These are phyloP conservation scores for Syrrhaptes paradoxus DNA, from an alignment of 2,113 vertebrate genomes.

Conservation along the genomic window DNA sequence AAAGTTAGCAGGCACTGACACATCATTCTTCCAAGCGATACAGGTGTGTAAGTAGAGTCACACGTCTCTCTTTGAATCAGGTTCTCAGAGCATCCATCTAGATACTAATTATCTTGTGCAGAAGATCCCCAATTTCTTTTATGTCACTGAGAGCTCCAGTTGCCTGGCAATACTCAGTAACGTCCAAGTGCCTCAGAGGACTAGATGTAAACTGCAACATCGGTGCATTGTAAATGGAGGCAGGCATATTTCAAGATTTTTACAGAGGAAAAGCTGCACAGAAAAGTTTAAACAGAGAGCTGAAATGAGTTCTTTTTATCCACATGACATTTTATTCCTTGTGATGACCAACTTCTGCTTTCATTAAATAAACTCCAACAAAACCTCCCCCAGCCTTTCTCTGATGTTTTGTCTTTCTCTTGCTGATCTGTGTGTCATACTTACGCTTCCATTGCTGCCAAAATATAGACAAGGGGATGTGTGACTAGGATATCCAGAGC, in stretches of 20 bases:
- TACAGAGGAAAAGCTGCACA: background rate
- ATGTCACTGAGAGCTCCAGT: conserved; percentile 24
- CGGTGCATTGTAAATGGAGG: background rate
- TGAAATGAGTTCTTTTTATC: conserved; percentile 22
- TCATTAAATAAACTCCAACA: background rate
- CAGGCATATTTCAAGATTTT: background rate
- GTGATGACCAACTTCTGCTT: conserved; percentile 20
- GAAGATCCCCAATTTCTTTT: conserved; percentile 37
- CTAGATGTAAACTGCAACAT: conserved; percentile 9
- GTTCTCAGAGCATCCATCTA: conserved; percentile 27
- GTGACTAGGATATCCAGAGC: background rate
- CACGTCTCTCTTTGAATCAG: conserved; percentile 19
- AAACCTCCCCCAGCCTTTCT: background rate
- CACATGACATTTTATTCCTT: conserved; percentile 37
- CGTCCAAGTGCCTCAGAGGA: conserved; percentile 17
- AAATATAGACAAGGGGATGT: background rate
- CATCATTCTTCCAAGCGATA: background rate
- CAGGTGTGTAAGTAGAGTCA: conserved; percentile 24
- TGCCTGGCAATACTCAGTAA: conserved; percentile 41
- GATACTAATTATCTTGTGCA: conserved; percentile 52
- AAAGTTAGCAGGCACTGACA: conserved; percentile 13
- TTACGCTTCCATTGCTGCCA: background rate
- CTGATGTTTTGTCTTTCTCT: background rate
- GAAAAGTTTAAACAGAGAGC: conserved; percentile 4
- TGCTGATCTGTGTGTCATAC: background rate